These are phyloP conservation scores for Galerucella calmariensis DNA, from an alignment of 2,888 invertebrate species.

Conservation along the genomic window DNA sequence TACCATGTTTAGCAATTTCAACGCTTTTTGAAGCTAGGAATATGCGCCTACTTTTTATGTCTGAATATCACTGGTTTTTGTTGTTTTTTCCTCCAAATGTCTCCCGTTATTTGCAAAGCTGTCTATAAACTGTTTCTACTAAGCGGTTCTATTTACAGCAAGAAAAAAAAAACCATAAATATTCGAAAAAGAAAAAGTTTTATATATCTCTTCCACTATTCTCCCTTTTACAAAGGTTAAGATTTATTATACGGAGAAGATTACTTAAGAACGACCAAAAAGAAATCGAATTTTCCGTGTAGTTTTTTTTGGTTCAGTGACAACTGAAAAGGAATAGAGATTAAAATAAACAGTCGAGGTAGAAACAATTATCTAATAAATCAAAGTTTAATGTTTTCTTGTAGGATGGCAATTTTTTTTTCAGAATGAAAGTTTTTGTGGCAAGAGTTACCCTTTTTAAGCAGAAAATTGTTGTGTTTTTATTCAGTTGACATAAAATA, in stretches of 20 bases:
- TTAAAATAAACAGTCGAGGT: background rate
- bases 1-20: too few species aligned
- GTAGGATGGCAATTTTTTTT: too few species aligned
- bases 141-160: background rate
- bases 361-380: background rate
- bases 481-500: too few species aligned
- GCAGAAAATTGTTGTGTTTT: too few species aligned
- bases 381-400: background rate
- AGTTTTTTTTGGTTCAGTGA: background rate
- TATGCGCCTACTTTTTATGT: too few species aligned
- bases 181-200: background rate
- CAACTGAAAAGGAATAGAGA: background rate
- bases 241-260: conserved; percentile 11
- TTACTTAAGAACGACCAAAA: background rate
- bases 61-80: too few species aligned
- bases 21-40: too few species aligned
- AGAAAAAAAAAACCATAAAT: conserved; percentile 1
- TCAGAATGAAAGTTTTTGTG: too few species aligned
- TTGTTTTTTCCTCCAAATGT: too few species aligned
- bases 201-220: conserved; percentile 5
- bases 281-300: background rate
- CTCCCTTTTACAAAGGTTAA: conserved; percentile 1
- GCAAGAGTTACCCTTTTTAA: too few species aligned
- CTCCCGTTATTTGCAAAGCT: too few species aligned
- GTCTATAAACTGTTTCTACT: background rate